phyloP scores from a whole-genome alignment of 1,140 invertebrate genomes.

The Centruroides sculpturatus region DNA sequence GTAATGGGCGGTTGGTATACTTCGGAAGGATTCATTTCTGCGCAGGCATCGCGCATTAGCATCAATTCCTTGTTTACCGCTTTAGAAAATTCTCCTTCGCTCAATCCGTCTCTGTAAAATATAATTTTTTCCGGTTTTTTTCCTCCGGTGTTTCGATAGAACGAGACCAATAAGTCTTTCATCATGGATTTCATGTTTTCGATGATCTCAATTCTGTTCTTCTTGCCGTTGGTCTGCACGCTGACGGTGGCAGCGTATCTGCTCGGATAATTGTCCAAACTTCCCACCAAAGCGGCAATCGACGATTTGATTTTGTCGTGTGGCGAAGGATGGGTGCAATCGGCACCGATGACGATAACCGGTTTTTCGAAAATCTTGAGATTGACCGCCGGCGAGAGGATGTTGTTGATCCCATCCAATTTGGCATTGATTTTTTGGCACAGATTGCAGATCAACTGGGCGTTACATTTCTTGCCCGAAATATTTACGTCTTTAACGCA shows the following conservation, averaged over 20 bases:
- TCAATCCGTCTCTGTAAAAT: conserved; percentile 32
- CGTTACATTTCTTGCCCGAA: conserved; percentile 17
- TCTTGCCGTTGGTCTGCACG: conserved; percentile 12
- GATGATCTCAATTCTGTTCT: conserved; percentile 9
- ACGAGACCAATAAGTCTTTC: conserved; percentile 27
- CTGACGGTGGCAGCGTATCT: conserved; percentile 11
- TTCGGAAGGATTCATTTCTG: neutral
- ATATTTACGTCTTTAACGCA: conserved; percentile 51
- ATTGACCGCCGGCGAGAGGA: conserved; percentile 6
- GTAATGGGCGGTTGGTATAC: conserved; percentile 12
- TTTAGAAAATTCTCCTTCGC: conserved; percentile 30
- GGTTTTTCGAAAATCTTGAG: conserved; percentile 27
- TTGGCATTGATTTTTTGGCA: conserved; percentile 78
- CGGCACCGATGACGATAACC: conserved; percentile 63
- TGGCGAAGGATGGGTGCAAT: conserved; percentile 41
- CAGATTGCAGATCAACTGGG: no score
- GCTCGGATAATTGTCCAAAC: conserved; percentile 7
- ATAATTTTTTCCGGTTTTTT: conserved; percentile 26
- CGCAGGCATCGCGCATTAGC: conserved; percentile 7
- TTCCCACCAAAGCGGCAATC: conserved; percentile 49
- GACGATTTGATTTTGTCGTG: conserved; percentile 56
- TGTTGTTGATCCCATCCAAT: conserved; percentile 56
- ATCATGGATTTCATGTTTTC: conserved; percentile 52
- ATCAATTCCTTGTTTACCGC: conserved; percentile 17
- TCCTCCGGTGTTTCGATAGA: neutral